A percentile compares a stretch with the other conserved stretches of the same genome.
Evolutionary conservation across 2,113 vertebrate genomes (phyloP).

Genomic region (Nematolebias whitei): DNA sequence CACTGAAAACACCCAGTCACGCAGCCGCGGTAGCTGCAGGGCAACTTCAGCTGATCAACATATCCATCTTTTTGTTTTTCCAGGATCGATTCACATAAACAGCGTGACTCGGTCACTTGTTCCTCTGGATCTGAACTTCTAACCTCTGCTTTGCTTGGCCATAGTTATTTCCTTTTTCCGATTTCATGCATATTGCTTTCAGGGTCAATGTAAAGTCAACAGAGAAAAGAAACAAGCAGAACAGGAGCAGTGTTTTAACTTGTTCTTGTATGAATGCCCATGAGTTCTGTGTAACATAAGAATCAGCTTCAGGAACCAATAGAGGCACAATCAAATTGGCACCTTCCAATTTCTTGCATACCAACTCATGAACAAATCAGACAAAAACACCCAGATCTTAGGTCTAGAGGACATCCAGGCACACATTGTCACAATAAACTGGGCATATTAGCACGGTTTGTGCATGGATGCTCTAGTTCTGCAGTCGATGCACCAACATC

Average conservation of each 20-base stretch:
- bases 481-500: too few species aligned
- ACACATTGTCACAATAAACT: too few species aligned
- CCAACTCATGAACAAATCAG: too few species aligned
- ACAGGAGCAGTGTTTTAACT: conserved; percentile 26
- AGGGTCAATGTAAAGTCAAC: conserved; percentile 26
- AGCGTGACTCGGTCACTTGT: conserved; percentile 45
- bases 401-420: too few species aligned
- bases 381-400: too few species aligned
- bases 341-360: neutral
- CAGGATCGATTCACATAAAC: conserved; percentile 27
- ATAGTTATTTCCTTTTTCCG: conserved; percentile 21
- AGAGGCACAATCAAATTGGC: conserved; percentile 2
- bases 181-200: neutral
- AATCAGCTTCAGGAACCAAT: neutral
- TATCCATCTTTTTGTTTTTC: conserved; percentile 33
- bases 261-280: conserved; percentile 13
- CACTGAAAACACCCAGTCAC: conserved; percentile 63
- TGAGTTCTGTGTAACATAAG: neutral
- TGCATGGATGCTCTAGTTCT: too few species aligned
- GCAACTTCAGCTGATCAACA: conserved; percentile 54
- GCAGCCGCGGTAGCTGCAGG: conserved; percentile 49
- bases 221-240: conserved; percentile 5
- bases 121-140: conserved; percentile 54
- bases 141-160: conserved; percentile 27
- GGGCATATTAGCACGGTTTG: too few species aligned